Percentiles rank a stretch among this genome's conserved stretches.
These are phyloP conservation scores for Danaus melanippus DNA, from an alignment of 1,140 invertebrate genomes.

Conservation along the genomic window DNA sequence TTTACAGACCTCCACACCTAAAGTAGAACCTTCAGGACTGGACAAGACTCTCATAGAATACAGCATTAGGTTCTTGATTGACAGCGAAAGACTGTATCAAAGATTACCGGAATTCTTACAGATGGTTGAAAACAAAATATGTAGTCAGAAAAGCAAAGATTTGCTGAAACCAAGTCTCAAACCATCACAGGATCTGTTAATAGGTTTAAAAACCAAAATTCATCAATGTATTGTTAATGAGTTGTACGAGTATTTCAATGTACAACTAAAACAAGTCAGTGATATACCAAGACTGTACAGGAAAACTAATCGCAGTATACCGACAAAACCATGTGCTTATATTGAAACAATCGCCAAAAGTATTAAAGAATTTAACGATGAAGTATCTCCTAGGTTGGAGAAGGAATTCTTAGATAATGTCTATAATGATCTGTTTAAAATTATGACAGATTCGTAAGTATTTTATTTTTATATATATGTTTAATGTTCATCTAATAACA, in stretches of 20 bases:
- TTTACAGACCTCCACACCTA: constrained; percentile 36
- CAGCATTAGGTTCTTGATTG: constrained; percentile 52
- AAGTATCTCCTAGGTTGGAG: constrained; percentile 72
- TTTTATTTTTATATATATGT: constrained; percentile 10
- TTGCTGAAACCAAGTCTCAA: constrained; percentile 61
- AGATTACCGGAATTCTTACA: constrained; percentile 65
- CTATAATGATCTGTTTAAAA: constrained; percentile 74
- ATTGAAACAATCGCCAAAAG: constrained; percentile 79
- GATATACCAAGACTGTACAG: constrained; percentile 94
- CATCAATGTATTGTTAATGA: constrained; percentile 74
- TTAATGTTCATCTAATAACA: background rate
- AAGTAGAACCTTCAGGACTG: constrained; percentile 38
- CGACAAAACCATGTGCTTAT: constrained; percentile 84
- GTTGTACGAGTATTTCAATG: constrained; percentile 72
- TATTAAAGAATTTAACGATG: constrained; percentile 75
- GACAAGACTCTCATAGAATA: constrained; percentile 47
- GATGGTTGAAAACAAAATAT: constrained; percentile 60
- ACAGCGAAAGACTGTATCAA: constrained; percentile 39
- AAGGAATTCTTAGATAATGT: constrained; percentile 71
- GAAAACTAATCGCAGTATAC: constrained; percentile 91
- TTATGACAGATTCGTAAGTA: constrained; percentile 80
- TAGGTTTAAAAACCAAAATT: constrained; percentile 68
- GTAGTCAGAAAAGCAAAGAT: constrained; percentile 37
- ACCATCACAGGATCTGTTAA: constrained; percentile 66
- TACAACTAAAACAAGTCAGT: constrained; percentile 82